phyloP scores from a whole-genome alignment of 2,113 vertebrate species.

The Scalopus aquaticus region DNA sequence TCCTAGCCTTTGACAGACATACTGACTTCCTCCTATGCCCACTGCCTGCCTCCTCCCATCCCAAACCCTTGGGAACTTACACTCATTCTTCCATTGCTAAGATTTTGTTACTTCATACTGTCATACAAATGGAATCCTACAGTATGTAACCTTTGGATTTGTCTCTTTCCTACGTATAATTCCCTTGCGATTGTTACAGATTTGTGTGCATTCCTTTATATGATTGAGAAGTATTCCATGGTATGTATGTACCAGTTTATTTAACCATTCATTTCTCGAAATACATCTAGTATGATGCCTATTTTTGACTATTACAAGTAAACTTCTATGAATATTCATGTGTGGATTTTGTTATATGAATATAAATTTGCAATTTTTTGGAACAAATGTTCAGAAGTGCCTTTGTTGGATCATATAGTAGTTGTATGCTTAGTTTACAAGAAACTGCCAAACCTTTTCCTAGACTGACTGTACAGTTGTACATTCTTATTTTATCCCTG shows the following conservation, averaged over 20 bases:
- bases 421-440: background rate
- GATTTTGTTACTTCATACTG: background rate
- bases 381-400: background rate
- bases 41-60: background rate
- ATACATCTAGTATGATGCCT: background rate
- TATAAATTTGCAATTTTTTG: background rate
- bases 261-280: background rate
- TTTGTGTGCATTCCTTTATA: background rate
- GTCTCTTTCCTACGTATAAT: background rate
- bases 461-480: background rate
- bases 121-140: background rate
- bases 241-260: background rate
- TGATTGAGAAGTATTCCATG: background rate
- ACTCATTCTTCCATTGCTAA: background rate
- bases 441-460: background rate
- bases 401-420: background rate
- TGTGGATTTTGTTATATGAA: background rate
- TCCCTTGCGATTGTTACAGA: background rate
- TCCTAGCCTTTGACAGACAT: background rate
- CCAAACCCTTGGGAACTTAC: background rate
- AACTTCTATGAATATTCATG: background rate
- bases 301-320: background rate
- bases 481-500: background rate
- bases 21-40: background rate
- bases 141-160: background rate